Percentiles rank a stretch among this genome's conserved stretches.
Evolutionary conservation across 1,140 invertebrate genomes (phyloP).

Genomic region (Hestina assimilis): DNA sequence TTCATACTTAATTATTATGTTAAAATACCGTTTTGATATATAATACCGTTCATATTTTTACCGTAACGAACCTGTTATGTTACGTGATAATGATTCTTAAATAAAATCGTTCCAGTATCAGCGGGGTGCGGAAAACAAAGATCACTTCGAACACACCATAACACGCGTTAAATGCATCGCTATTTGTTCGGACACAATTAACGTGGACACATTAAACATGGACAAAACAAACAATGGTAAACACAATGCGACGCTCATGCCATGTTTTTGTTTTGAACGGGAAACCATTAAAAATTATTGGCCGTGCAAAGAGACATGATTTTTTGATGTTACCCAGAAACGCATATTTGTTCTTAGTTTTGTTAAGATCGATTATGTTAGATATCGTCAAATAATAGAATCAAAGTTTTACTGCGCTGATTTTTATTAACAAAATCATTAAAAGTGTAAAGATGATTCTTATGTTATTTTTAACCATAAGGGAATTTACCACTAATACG

Average conservation of each 20-base stretch:
- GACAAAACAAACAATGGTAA: constrained; percentile 46
- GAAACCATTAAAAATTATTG: constrained; percentile 69
- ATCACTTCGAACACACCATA: constrained; percentile 32
- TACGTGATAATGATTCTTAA: constrained; percentile 8
- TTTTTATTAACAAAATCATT: no score
- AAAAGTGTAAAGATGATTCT: no score
- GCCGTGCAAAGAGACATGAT: constrained; percentile 26
- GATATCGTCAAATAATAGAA: background rate
- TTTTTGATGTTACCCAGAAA: constrained; percentile 43
- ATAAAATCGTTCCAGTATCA: constrained; percentile 21
- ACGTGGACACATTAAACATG: constrained; percentile 49
- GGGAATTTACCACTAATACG: no score
- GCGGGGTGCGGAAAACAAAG: constrained; percentile 33
- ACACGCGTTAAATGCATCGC: constrained; percentile 55
- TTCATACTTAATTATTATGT: no score
- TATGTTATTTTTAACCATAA: no score
- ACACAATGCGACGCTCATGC: constrained; percentile 45
- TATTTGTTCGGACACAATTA: constrained; percentile 51
- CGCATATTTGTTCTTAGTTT: constrained; percentile 20
- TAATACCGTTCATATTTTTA: no score
- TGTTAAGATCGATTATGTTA: no score
- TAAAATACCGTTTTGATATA: no score
- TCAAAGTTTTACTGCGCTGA: no score
- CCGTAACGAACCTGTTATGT: no score
- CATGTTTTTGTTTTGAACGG: constrained; percentile 48